phyloP scores from a whole-genome alignment of 1,140 invertebrate genomes.

The Hycleus cichorii region DNA sequence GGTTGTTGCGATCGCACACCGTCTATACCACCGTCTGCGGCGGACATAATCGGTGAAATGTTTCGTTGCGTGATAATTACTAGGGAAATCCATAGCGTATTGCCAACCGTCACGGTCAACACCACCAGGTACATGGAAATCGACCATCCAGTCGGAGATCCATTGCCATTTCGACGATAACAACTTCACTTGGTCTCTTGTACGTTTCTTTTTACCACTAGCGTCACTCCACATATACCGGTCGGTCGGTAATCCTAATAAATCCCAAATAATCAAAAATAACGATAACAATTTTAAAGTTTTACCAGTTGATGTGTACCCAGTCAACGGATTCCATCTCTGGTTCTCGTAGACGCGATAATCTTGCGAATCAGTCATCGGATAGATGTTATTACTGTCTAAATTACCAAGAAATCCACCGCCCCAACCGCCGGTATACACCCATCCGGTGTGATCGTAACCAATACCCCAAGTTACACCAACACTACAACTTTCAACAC shows the following conservation, averaged over 20 bases:
- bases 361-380: conserved; percentile 74
- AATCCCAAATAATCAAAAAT: not conserved
- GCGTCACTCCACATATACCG: conserved; percentile 85
- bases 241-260: conserved; percentile 68
- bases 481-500: conserved; percentile 64
- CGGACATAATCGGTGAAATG: conserved; percentile 83
- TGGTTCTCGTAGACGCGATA: conserved; percentile 91
- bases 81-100: conserved; percentile 86
- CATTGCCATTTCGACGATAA: conserved; percentile 83
- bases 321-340: conserved; percentile 85
- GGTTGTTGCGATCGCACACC: conserved; percentile 69
- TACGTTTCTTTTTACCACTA: conserved; percentile 70
- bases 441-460: conserved; percentile 75
- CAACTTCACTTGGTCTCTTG: conserved; percentile 76
- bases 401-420: conserved; percentile 56
- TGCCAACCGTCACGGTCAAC: conserved; percentile 90
- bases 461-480: conserved; percentile 85
- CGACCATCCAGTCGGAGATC: conserved; percentile 85
- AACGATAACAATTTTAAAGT: not conserved
- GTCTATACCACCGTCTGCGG: conserved; percentile 71
- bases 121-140: conserved; percentile 81
- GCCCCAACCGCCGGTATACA: conserved; percentile 81
- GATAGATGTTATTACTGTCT: conserved; percentile 61
- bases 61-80: conserved; percentile 75
- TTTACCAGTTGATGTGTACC: conserved; percentile 66